Base-by-base conservation (phyloP, 2,888 invertebrate genomes). In the Diarsia mendica region DNA sequence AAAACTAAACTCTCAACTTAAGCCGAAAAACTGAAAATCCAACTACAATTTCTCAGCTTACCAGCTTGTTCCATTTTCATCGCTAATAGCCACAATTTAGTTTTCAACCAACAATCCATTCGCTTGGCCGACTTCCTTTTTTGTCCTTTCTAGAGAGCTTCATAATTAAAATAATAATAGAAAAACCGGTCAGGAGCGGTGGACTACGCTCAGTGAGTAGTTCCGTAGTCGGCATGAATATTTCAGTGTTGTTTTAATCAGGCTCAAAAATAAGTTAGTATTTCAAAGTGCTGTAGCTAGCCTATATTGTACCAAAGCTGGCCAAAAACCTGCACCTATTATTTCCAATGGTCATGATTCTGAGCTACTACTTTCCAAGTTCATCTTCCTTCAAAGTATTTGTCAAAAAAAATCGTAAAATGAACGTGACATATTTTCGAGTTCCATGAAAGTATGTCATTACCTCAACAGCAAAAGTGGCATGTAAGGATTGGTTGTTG, bases 121-220 rank as follows among this genome's bases (percentile, higher is more conserved):
- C 55, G 15, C 58, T 49, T 58, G 28, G 13, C 28, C 2, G 63
- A 28, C 44, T 64, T 51, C 23, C 33, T 53, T 79, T 80, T 84
- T 66, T 39, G 48, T 15, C 18, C 5, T 53, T 46, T 55, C 67
- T 46, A 60, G 53, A 60, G 58, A 63, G 72, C 70, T 72, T 75
- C 60, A 76, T 82, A 80, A 87, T 85, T 80, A 83, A 82, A 85
- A 85, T 75, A 74, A 77, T 75, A 79, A 71, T 70, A 75, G 63
- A 65, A 73, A 51, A 80, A 72, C 60, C 28, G 11, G 28, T 5
- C 28, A 44, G 28, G 48, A 10, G 5, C 5, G 1, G 28, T 20
- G 10, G 13, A 10, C 2, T 1, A 11, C 9, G 44, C 3, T n/a
- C 0, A 10, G n/a, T 44, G 8, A 48, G 20, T 1, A 49, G 58